phyloP scores from a whole-genome alignment of 2,888 invertebrate species.

The Venustoraphidia nigricollis region DNA sequence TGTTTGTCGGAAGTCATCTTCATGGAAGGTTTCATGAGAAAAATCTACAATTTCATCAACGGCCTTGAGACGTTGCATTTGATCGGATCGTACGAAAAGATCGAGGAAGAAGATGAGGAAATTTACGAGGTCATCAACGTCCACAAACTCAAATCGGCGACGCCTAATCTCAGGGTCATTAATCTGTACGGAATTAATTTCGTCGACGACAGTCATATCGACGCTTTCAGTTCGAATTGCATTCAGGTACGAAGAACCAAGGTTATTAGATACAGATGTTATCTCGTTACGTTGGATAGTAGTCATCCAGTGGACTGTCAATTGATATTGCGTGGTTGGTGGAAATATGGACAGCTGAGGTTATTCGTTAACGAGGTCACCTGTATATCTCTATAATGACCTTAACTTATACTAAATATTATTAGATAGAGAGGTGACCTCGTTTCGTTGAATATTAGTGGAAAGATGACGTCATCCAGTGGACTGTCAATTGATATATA shows the following conservation, averaged over 20 bases:
- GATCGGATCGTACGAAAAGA: conserved; percentile 94
- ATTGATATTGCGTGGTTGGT: too few relatives aligned
- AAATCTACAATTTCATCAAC: conserved; percentile 98
- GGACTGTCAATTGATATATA: too few relatives aligned
- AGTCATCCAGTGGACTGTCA: too few relatives aligned
- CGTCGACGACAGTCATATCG: conserved; percentile 96
- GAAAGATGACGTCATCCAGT: too few relatives aligned
- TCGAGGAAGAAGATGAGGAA: conserved; percentile 98
- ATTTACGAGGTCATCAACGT: conserved; percentile 99
- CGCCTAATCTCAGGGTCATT: conserved; percentile 92
- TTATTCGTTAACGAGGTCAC: too few relatives aligned
- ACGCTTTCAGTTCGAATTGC: conserved; percentile 92
- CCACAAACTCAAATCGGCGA: conserved; percentile 94
- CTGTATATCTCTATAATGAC: too few relatives aligned
- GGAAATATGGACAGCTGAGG: too few relatives aligned
- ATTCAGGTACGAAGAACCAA: conserved; percentile 65
- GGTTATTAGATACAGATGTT: too few relatives aligned
- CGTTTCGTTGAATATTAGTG: too few relatives aligned
- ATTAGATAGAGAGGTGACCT: too few relatives aligned
- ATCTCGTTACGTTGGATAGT: too few relatives aligned
- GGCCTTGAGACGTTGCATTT: conserved; percentile 93
- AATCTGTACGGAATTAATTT: conserved; percentile 98
- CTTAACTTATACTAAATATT: too few relatives aligned
- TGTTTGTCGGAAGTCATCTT: conserved; percentile 99
- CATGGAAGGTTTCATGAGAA: conserved; percentile 99